Conservation (phyloP, 2,113 vertebrate species). For the Bufo gargarizans region DNA sequence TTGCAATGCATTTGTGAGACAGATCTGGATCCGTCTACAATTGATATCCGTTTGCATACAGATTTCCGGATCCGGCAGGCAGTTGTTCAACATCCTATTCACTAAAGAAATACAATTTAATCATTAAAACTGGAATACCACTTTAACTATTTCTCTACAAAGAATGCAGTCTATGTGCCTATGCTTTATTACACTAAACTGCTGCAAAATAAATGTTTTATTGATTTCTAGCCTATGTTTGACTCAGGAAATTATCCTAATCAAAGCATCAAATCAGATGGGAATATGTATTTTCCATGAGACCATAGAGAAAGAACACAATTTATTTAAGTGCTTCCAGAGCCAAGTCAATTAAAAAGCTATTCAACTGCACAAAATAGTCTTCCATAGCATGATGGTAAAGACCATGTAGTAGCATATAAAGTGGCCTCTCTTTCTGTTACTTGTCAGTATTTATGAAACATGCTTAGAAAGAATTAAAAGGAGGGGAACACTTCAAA, state of each 20-base stretch:
- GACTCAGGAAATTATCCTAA: slow-evolving; percentile 22
- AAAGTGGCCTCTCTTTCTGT: background rate
- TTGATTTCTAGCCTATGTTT: background rate
- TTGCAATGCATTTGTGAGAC: too few relatives aligned
- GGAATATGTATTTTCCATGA: slow-evolving; percentile 39
- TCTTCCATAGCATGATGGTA: background rate
- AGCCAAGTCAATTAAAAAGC: background rate
- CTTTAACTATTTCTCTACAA: background rate
- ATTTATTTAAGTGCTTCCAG: background rate
- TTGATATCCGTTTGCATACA: too few relatives aligned
- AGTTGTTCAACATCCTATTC: too few relatives aligned
- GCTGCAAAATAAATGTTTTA: background rate
- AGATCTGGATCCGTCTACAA: too few relatives aligned
- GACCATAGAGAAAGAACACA: background rate
- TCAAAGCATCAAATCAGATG: slow-evolving; percentile 13
- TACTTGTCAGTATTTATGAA: too few relatives aligned
- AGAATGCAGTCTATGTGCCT: background rate
- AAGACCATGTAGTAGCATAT: background rate
- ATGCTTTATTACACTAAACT: background rate
- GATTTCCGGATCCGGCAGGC: too few relatives aligned
- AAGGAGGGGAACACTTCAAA: too few relatives aligned
- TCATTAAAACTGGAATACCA: background rate
- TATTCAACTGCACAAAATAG: background rate
- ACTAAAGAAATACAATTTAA: too few relatives aligned
- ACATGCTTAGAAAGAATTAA: too few relatives aligned